These are phyloP conservation scores for Eristalinus sepulchralis DNA, from an alignment of 2,888 invertebrate species.

Conservation along the genomic window DNA sequence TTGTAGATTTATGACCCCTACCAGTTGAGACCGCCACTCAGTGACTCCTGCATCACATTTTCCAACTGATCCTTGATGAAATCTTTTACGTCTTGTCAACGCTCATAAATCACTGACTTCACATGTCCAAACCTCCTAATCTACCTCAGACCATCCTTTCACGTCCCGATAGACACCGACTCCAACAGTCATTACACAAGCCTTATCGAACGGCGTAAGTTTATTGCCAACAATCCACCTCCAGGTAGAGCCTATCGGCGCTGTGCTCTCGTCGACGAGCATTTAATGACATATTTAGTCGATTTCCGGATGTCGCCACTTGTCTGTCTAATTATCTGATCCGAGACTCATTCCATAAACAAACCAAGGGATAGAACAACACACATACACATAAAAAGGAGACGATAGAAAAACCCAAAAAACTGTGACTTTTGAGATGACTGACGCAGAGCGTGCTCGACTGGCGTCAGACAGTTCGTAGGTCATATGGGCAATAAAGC, in stretches of 20 bases:
- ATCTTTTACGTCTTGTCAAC: conserved; percentile 29
- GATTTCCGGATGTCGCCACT: conserved; percentile 71
- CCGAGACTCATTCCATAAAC: conserved; percentile 51
- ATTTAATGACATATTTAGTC: conserved; percentile 71
- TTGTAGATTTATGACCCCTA: background rate
- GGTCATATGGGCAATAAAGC: conserved; percentile 45
- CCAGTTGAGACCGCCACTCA: background rate
- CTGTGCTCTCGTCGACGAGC: conserved; percentile 31
- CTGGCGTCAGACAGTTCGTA: conserved; percentile 62
- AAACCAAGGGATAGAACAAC: conserved; percentile 18
- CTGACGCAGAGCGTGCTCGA: conserved; percentile 28
- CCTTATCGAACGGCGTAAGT: conserved; percentile 24
- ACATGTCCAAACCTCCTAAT: conserved; percentile 49
- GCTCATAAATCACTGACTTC: conserved; percentile 49
- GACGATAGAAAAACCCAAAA: background rate
- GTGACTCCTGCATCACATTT: background rate
- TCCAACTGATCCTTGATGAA: conserved; percentile 10
- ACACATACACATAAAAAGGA: background rate
- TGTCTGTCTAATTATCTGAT: conserved; percentile 68
- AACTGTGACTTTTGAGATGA: conserved; percentile 20
- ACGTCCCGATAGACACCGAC: background rate
- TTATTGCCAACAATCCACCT: conserved; percentile 44
- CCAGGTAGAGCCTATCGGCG: conserved; percentile 34
- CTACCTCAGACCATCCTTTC: conserved; percentile 54
- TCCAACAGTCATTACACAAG: conserved; percentile 28